These are phyloP conservation scores for Diploscapter pachys DNA, from an alignment of 1,140 invertebrate species.

Conservation along the genomic window DNA sequence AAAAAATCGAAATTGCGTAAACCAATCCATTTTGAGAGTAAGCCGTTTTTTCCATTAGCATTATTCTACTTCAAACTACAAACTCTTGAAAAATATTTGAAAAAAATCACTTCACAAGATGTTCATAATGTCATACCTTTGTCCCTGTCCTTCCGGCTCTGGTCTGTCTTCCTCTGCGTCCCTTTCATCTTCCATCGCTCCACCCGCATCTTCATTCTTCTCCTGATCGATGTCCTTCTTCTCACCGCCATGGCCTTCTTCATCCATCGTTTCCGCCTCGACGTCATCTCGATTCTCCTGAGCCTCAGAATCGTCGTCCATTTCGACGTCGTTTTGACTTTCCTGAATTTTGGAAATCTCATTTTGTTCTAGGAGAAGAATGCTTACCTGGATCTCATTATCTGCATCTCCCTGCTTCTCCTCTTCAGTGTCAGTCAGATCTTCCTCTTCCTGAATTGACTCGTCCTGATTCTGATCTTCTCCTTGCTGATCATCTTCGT, in stretches of 20 bases:
- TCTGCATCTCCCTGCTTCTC: background rate
- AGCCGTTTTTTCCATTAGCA: background rate
- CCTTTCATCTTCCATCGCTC: constrained; percentile 42
- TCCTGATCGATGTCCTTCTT: constrained; percentile 36
- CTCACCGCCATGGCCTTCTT: constrained; percentile 37
- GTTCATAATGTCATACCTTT: constrained; percentile 14
- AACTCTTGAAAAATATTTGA: background rate
- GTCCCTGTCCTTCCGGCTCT: constrained; percentile 27
- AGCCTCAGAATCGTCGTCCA: constrained; percentile 16
- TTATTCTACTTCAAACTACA: background rate
- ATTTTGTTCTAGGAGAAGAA: background rate
- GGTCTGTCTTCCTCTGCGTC: constrained; percentile 29
- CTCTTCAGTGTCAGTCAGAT: background rate
- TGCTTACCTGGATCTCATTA: constrained; percentile 5
- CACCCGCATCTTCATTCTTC: constrained; percentile 44
- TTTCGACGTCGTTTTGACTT: background rate
- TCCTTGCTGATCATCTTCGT: constrained; percentile 5
- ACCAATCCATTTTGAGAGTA: background rate
- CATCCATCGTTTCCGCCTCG: constrained; percentile 30
- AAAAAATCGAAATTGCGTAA: background rate
- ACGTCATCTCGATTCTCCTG: constrained; percentile 28
- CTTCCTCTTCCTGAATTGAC: background rate
- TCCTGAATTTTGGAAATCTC: constrained; percentile 4
- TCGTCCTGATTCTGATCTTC: constrained; percentile 10
- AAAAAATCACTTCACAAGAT: background rate